Base-by-base conservation (phyloP, 2,113 vertebrate species). In the Micronycteris hirsuta region DNA sequence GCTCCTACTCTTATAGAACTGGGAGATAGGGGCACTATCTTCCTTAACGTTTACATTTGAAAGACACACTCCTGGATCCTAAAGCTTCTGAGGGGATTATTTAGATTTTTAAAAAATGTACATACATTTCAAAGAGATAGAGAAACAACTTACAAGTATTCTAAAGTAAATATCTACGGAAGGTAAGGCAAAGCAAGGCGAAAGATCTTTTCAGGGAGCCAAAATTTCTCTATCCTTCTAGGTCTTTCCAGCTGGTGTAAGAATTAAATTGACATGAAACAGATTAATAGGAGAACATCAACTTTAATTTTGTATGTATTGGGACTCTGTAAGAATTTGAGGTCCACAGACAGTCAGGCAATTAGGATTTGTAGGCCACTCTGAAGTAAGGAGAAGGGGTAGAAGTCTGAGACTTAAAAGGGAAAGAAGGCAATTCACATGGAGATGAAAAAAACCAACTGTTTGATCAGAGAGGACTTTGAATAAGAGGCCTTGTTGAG, bases 11-110 rank as follows among this genome's bases (percentile, higher is more conserved):
- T 49, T 36, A 70, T 0, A 65, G 52, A 91, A 38, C 15, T 63
- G 6, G 13, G 16, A 76, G 2, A 28, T 0, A 1, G 10, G 17
- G 6, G 16, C 0, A 10, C 2, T 54, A 5, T n/a, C 54, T 28
- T 65, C 17, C 43, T 16, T 20, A 24, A 71, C 31, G 6, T n/a
- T 58, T 70, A 49, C 22, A 68, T 68, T 86, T 92, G 10, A 73
- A 85, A 92, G 12, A 52, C 19, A 82, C 41, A 63, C 47, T 67
- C 12, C 17, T 47, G 10, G n/a, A 7, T 56, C 33, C 28, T 85
- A 76, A 81, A 70, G 28, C 16, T 93, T 71, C 4, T 0, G 65
- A 91, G 81, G 54, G 3, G 1, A 70, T 92, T 68, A 65, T 76
- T 85, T 77, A 54, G 5, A 1, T 89, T 85, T 89, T 54, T 61